phyloP scores from a whole-genome alignment of 2,888 invertebrate genomes.

The Tetranychus piercei region DNA sequence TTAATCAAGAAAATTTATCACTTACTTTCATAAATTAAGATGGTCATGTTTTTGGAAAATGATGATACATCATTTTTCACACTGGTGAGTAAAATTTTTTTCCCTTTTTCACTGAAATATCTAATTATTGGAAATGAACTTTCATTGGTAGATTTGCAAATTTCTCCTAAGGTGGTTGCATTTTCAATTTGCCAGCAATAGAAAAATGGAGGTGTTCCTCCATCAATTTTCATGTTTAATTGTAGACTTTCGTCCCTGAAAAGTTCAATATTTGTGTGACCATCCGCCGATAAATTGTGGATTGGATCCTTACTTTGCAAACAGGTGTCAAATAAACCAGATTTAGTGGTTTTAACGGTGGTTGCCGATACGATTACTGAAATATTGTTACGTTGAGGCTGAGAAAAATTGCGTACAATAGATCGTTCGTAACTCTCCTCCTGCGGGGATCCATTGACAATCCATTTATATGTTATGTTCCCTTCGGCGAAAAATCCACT shows the following conservation, averaged over 20 bases:
- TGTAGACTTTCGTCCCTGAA: conserved; percentile 58
- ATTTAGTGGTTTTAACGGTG: background rate
- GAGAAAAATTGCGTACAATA: background rate
- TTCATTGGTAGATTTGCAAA: background rate
- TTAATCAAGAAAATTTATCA: conserved; percentile 14
- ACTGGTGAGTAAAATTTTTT: background rate
- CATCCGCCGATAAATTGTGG: background rate
- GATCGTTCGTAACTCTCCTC: background rate
- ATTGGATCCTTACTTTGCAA: background rate
- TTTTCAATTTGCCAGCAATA: conserved; percentile 42
- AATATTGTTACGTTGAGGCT: background rate
- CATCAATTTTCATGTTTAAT: conserved; percentile 48
- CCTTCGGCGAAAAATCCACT: background rate
- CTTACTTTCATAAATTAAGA: conserved; percentile 66
- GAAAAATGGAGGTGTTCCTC: conserved; percentile 45
- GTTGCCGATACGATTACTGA: background rate
- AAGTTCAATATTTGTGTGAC: conserved; percentile 41
- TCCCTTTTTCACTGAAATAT: background rate
- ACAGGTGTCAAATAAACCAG: background rate
- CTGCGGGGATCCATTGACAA: background rate
- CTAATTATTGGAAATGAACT: background rate
- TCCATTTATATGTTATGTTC: conserved; percentile 6
- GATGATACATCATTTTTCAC: conserved; percentile 50
- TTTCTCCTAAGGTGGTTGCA: too few species aligned
- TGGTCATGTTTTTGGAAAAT: conserved; percentile 47